A percentile compares a stretch with the other conserved stretches of the same genome.
phyloP scores from a whole-genome alignment of 2,113 vertebrate species.

The Dasyornis broadbenti region DNA sequence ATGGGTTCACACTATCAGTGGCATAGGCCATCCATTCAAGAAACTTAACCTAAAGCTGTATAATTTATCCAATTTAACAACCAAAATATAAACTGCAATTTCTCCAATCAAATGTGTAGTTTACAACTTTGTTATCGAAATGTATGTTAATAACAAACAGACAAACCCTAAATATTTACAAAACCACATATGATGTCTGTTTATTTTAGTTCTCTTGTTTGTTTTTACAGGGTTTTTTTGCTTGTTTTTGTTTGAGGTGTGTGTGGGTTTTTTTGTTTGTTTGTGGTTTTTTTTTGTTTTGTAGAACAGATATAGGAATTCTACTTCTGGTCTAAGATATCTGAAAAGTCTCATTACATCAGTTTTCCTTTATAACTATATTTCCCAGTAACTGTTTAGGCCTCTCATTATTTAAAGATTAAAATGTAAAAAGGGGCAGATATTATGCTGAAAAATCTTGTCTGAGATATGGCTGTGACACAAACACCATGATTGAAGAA shows the following conservation, averaged over 20 bases:
- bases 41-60: not conserved
- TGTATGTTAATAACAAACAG: not conserved
- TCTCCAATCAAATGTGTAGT: not conserved
- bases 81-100: not conserved
- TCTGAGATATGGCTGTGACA: not conserved
- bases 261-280: not conserved
- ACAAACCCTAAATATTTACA: not conserved
- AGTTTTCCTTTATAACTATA: not conserved
- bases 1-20: not conserved
- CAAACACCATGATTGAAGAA: rapidly evolving
- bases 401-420: not conserved
- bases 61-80: not conserved
- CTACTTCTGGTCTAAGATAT: not conserved
- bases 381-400: not conserved
- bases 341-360: not conserved
- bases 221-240: rapidly evolving
- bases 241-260: not conserved
- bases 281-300: not conserved
- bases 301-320: not conserved
- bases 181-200: not conserved
- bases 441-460: not conserved
- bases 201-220: not conserved
- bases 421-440: not conserved
- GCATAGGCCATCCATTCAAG: not conserved
- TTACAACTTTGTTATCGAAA: not conserved